Base-by-base conservation (phyloP, 2,113 vertebrate species). In the Smithornis capensis region DNA sequence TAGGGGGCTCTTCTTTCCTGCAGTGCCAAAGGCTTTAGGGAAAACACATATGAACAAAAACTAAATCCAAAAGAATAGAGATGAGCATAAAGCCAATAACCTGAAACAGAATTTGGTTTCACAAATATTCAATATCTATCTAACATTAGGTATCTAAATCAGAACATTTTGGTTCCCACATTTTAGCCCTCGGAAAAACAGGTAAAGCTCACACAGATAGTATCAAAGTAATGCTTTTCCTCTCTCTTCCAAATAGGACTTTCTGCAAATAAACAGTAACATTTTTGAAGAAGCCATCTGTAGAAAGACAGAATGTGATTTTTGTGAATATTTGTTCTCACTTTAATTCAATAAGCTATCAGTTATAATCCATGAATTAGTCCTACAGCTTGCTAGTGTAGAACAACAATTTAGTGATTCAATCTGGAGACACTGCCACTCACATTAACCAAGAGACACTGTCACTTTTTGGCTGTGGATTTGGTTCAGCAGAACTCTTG, bases 401-500 rank as follows among this genome's bases (percentile, higher is more conserved):
- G 56, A 52, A 65, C 12, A 77, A 50, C 88, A 63, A 77, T 52
- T 23, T 28, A 56, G 18, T 11, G 12, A 47, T 62, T 73, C 67
- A 38, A 1, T 38, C 47, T 79, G 52, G 82, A 73, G 33, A 84
- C 11, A n/a, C 4, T 42, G 33, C 57, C 80, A 7, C 40, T 77
- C 33, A 19, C 29, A 22, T 59, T 57, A 86, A 67, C 27, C 50
- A 73, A 57, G 59, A 77, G 42, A 52, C 50, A 6, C 29, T 37
- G 38, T 64, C 60, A 49, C 23, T 55, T 80, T 68, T 24, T 85
- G 71, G 35, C 79, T 49, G 82, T 35, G 24, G 85, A 74, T 83
- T 88, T 95, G 75, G 92, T 92, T 96, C 87, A 83, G 60, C 70
- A 63, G 52, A 96, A 96, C 94, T 97, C 94, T 92, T 96, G 95